Conservation (phyloP, 2,113 vertebrate genomes). For the Lepisosteus osseus region DNA sequence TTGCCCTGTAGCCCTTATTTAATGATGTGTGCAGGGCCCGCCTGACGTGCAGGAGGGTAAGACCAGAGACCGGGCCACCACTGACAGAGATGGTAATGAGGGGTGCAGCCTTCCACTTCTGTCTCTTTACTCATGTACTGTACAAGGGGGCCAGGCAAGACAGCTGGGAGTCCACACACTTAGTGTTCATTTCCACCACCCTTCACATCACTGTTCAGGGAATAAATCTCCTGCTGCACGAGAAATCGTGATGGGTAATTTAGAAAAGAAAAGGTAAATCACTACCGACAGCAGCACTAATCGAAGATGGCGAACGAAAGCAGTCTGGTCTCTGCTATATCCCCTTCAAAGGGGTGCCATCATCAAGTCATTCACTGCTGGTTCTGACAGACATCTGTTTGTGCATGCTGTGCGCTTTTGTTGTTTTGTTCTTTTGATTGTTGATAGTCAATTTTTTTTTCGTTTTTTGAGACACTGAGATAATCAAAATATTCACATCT, state of each 20-base stretch:
- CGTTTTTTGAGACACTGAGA: background rate
- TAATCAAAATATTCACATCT: constrained; percentile 1
- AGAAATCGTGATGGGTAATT: background rate
- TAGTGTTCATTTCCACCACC: too few species aligned
- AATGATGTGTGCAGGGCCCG: too few species aligned
- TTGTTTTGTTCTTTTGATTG: background rate
- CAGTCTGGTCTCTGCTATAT: background rate
- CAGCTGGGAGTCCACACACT: background rate
- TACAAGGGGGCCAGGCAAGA: background rate
- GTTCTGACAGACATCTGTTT: constrained; percentile 3
- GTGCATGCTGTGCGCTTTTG: constrained; percentile 8
- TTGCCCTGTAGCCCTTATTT: too few species aligned
- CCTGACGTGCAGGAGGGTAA: too few species aligned
- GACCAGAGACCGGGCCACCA: too few species aligned
- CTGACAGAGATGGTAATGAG: too few species aligned
- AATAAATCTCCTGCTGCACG: too few species aligned
- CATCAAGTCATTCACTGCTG: background rate
- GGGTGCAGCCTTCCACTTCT: background rate
- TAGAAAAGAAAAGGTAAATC: background rate
- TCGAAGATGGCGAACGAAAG: background rate
- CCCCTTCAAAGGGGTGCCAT: too few species aligned
- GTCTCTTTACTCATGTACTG: constrained; percentile 1
- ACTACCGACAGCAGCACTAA: background rate
- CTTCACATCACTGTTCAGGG: too few species aligned
- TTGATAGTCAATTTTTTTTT: constrained; percentile 4